Evolutionary conservation across 2,797 vertebrate species (phyloP).

Genomic region (Gadopsis bispinosus): DNA sequence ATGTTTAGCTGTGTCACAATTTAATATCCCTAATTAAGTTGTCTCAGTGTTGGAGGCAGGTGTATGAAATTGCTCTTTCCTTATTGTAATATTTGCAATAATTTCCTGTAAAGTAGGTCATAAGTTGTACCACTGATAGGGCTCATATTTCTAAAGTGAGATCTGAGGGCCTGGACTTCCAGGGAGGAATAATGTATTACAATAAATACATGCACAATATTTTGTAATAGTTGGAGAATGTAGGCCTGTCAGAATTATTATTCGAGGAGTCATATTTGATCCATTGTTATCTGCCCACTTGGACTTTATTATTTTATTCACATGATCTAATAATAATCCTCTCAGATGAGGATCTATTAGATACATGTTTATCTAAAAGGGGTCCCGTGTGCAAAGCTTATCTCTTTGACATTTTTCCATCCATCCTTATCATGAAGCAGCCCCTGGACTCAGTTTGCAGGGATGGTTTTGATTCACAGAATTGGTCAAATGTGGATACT

Average conservation of each 20-base stretch:
- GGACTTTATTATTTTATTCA: neutral
- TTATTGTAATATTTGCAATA: neutral
- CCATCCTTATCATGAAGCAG: neutral
- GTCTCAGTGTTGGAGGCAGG: neutral
- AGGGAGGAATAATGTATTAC: neutral
- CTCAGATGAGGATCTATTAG: neutral
- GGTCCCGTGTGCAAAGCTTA: neutral
- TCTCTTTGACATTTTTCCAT: neutral
- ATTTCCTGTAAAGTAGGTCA: neutral
- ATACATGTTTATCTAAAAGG: neutral
- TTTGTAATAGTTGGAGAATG: neutral
- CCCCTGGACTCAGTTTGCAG: neutral
- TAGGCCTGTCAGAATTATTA: neutral
- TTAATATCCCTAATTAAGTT: neutral
- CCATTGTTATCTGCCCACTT: slow-evolving; percentile 10
- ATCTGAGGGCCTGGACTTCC: neutral
- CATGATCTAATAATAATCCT: neutral
- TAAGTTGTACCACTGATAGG: neutral
- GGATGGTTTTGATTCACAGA: slow-evolving; percentile 47
- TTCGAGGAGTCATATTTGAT: neutral
- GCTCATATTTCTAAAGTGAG: neutral
- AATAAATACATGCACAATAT: neutral
- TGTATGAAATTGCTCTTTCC: neutral
- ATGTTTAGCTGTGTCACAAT: neutral
- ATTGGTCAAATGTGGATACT: slow-evolving; percentile 47